Percentiles rank a stretch among this genome's conserved stretches.
These are phyloP conservation scores for Hedya salicella DNA, from an alignment of 2,888 invertebrate genomes.

Conservation along the genomic window DNA sequence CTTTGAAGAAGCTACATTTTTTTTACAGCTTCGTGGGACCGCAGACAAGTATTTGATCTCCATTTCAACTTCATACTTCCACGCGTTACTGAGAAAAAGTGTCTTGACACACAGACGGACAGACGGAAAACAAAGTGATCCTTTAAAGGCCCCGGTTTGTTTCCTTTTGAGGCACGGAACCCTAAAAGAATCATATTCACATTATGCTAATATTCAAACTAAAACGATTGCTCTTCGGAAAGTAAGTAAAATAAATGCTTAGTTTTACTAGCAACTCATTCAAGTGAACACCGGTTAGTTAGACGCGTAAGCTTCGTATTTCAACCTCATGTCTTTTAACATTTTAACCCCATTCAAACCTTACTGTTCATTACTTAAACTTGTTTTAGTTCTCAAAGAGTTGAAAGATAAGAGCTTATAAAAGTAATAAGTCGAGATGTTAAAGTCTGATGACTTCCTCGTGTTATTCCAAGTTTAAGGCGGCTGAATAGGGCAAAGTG, in stretches of 20 bases:
- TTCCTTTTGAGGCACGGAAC: no score
- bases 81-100: no score
- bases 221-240: background rate
- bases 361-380: background rate
- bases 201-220: no score
- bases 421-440: background rate
- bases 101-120: no score
- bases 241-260: background rate
- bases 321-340: background rate
- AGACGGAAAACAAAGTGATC: no score
- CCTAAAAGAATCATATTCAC: no score
- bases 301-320: background rate
- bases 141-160: no score
- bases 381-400: background rate
- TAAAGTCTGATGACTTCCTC: background rate
- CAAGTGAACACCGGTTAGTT: conserved; percentile 21
- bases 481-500: conserved; percentile 18
- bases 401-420: background rate
- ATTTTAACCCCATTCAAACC: background rate
- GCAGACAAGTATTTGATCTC: no score
- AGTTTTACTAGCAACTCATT: conserved; percentile 11
- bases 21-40: no score
- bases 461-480: background rate
- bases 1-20: no score
- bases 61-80: no score